These are phyloP conservation scores for Eulemur albifrons DNA, from an alignment of 2,797 vertebrate species.

Conservation along the genomic window DNA sequence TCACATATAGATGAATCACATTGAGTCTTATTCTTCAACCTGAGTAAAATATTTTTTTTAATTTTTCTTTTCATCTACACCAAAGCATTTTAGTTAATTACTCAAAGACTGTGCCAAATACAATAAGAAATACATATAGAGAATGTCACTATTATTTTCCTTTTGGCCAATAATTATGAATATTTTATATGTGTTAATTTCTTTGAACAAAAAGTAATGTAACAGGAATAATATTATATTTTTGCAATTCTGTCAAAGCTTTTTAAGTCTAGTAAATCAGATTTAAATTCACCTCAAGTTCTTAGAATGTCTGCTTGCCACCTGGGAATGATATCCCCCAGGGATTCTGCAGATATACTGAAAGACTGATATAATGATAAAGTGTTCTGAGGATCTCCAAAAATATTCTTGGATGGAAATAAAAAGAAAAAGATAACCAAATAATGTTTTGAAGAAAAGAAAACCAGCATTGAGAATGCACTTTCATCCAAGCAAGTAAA, in stretches of 20 bases:
- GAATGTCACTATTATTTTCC: background rate
- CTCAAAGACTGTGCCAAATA: background rate
- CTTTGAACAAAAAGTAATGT: background rate
- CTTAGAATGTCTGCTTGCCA: background rate
- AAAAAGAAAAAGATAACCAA: conserved; percentile 31
- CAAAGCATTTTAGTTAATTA: background rate
- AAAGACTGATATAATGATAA: background rate
- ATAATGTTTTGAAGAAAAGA: background rate
- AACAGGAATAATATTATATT: background rate
- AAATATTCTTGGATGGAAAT: background rate
- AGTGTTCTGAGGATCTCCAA: background rate
- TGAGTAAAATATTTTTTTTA: background rate
- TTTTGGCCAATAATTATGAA: background rate
- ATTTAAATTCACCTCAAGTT: conserved; percentile 44
- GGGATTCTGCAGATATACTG: background rate
- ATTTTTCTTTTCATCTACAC: background rate
- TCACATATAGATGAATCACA: background rate
- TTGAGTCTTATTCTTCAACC: background rate
- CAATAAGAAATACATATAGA: background rate
- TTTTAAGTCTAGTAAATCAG: background rate
- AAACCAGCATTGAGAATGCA: background rate
- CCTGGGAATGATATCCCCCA: background rate
- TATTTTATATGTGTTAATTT: background rate
- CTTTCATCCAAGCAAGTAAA: background rate
- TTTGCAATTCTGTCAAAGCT: background rate